phyloP scores from a whole-genome alignment of 2,113 vertebrate species.

The Oenanthe oenanthe region DNA sequence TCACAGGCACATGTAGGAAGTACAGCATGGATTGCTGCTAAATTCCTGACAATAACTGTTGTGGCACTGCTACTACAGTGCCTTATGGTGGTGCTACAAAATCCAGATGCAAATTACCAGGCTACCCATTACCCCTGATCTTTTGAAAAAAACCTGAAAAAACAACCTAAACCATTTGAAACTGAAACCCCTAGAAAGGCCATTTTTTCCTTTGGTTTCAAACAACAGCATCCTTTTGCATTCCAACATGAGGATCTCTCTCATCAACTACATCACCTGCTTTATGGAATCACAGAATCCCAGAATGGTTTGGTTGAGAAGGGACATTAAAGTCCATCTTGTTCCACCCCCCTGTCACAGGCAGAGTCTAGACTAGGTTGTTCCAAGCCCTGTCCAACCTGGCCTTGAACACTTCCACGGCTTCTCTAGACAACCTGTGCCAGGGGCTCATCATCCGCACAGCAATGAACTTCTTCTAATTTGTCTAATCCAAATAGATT shows the following conservation, averaged over 20 bases:
- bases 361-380: neutral
- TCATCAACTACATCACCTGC: neutral
- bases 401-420: neutral
- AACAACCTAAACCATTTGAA: neutral
- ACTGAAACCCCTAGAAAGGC: neutral
- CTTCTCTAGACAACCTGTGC: neutral
- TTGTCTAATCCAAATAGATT: neutral
- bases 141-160: neutral
- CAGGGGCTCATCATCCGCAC: neutral
- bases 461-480: neutral
- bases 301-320: neutral
- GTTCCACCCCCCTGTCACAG: fast-evolving
- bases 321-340: neutral
- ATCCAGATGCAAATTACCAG: neutral
- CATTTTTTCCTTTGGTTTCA: neutral
- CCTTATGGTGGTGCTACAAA: neutral
- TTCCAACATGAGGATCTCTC: neutral
- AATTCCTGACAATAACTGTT: neutral
- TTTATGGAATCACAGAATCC: neutral
- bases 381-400: neutral
- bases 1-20: neutral
- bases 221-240: neutral
- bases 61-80: neutral
- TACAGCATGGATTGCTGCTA: fast-evolving
- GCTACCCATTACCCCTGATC: fast-evolving